phyloP scores from a whole-genome alignment of 2,797 vertebrate species.

The Triplophysa bombifrons region DNA sequence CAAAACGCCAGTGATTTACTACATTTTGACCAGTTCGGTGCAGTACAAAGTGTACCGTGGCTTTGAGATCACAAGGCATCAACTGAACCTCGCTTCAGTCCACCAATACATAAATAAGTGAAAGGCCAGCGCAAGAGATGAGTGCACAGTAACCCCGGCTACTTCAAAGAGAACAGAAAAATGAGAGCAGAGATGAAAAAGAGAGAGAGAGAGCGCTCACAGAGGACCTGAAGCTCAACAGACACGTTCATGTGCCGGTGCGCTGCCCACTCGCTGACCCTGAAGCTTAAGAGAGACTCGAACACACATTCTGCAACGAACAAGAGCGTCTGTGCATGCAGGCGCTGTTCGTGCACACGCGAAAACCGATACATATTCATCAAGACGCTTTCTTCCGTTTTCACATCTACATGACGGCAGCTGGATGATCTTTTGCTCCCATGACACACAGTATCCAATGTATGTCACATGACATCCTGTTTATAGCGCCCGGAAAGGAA shows the following conservation, averaged over 20 bases:
- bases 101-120: constrained; percentile 60
- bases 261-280: constrained; percentile 37
- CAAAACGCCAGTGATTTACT: constrained; percentile 51
- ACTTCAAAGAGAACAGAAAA: constrained; percentile 52
- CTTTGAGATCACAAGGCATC: constrained; percentile 57
- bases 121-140: constrained; percentile 48
- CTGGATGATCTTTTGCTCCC: constrained; percentile 38
- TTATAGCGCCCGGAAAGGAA: not conserved
- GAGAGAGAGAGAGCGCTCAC: constrained; percentile 9
- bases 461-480: constrained; percentile 15
- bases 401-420: constrained; percentile 24
- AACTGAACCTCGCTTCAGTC: constrained; percentile 51
- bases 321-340: not conserved
- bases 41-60: constrained; percentile 51
- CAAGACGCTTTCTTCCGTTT: not conserved
- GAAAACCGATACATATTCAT: constrained; percentile 24
- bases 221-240: constrained; percentile 30
- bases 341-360: not conserved
- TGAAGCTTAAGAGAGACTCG: constrained; percentile 9
- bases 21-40: constrained; percentile 53
- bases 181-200: constrained; percentile 31
- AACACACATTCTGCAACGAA: constrained; percentile 16
- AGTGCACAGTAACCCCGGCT: constrained; percentile 39
- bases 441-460: constrained; percentile 10
- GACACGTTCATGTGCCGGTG: constrained; percentile 9